A percentile compares a stretch with the other conserved stretches of the same genome.
These are phyloP conservation scores for Stomatorhinus walkeri DNA, from an alignment of 2,797 vertebrate genomes.

Conservation along the genomic window DNA sequence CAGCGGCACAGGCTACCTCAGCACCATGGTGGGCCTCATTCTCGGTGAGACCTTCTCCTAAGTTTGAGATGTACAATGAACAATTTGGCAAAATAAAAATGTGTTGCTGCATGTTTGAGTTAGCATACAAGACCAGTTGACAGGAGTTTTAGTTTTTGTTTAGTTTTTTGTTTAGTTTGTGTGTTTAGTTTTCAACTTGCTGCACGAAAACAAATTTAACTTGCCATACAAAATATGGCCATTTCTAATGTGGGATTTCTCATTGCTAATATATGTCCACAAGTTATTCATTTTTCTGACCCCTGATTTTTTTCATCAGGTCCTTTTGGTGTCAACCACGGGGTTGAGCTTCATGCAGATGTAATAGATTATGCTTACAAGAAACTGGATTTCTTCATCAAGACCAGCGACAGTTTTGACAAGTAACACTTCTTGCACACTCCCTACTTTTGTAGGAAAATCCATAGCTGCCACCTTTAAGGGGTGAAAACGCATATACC, in stretches of 20 bases:
- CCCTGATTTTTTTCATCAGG: slow-evolving; percentile 54
- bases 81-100: not conserved
- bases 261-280: not conserved
- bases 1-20: slow-evolving; percentile 93
- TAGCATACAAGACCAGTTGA: not conserved
- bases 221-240: not conserved
- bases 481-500: not conserved
- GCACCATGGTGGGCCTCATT: slow-evolving; percentile 96
- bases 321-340: slow-evolving; percentile 90
- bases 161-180: not conserved
- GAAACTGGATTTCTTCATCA: slow-evolving; percentile 89
- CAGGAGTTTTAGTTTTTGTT: too few species aligned
- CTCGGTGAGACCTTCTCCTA: slow-evolving; percentile 62
- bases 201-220: not conserved
- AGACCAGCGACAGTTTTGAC: slow-evolving; percentile 92
- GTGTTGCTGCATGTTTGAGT: not conserved
- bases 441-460: not conserved
- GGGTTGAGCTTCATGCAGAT: slow-evolving; percentile 84
- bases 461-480: not conserved
- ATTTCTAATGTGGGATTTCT: not conserved
- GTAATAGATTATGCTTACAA: slow-evolving; percentile 91
- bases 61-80: not conserved
- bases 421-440: slow-evolving; percentile 60
- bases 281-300: not conserved
- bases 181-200: not conserved